Evolutionary conservation across 2,113 vertebrate species (phyloP), one percentile per base, ranked within the genome.

Genomic region (Anser brachyrhynchus): DNA sequence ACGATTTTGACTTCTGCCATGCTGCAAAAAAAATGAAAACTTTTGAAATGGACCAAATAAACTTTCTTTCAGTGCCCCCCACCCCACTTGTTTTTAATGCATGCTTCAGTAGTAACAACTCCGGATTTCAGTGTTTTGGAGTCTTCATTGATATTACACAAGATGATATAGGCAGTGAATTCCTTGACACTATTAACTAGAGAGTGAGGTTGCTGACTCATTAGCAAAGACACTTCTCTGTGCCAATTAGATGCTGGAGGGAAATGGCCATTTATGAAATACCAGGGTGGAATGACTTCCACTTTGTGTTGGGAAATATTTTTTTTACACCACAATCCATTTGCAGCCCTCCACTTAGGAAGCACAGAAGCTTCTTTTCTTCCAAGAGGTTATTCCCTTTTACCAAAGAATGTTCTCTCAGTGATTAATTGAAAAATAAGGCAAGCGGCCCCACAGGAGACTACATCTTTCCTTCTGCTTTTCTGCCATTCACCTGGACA

Each of bases 1-100:
- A 26, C 3, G 0, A 10, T 16, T 11, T 46, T 1, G 0, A 8
- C n/a, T 58, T 79, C 65, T 89, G 67, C 86, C 17, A 0, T 22
- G 31, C 73, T 87, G 69, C 65, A 62, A 46, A 55, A 46, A 55
- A 44, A 62, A 35, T 1, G 37, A 67, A 52, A 13, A 71, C 7
- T 71, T 74, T 13, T 52, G 15, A 46, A 58, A 1, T 13, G 25
- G 35, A 41, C 55, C 59, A 11, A 39, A 20, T 19, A 41, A 55
- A 23, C 2, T 72, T 75, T 78, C 41, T 33, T 57, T 33, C 31
- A 58, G 7, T 58, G 29, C 33, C 29, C 39, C 41, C 1, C 39
- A 39, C 10, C 3, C 29, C 29, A 3, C 35, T 54, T 37, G 58
- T 39, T 35, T n/a, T 49, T 14, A 13, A 33, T 37, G 61, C 23